phyloP scores from a whole-genome alignment of 2,888 invertebrate genomes.

The Orchestes rusci region DNA sequence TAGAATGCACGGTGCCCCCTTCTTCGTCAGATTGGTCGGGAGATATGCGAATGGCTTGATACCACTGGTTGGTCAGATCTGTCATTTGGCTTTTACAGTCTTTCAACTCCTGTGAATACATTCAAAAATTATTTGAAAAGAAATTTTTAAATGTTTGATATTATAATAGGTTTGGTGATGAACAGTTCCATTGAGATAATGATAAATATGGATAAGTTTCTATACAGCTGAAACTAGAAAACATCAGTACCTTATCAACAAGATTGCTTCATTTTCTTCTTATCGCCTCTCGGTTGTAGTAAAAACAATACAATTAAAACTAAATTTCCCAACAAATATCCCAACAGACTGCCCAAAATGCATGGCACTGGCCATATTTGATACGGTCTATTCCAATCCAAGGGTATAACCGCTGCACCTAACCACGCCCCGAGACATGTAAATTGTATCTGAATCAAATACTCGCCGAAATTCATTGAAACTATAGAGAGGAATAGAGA shows the following conservation, averaged over 20 bases:
- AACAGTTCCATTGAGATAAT: too few relatives aligned
- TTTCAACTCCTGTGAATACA: slow-evolving; percentile 66
- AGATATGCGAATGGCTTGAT: slow-evolving; percentile 87
- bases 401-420: slow-evolving; percentile 76
- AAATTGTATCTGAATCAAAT: slow-evolving; percentile 50
- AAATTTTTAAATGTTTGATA: too few relatives aligned
- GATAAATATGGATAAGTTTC: too few relatives aligned
- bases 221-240: neutral
- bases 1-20: slow-evolving; percentile 38
- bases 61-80: slow-evolving; percentile 94
- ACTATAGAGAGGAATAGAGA: slow-evolving; percentile 50
- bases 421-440: slow-evolving; percentile 74
- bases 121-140: neutral
- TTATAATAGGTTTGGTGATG: too few relatives aligned
- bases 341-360: slow-evolving; percentile 58
- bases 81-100: slow-evolving; percentile 97
- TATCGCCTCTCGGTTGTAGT: slow-evolving; percentile 7
- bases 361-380: slow-evolving; percentile 75
- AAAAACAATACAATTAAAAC: slow-evolving; percentile 4
- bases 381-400: slow-evolving; percentile 90
- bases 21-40: slow-evolving; percentile 83
- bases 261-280: slow-evolving; percentile 8
- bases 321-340: slow-evolving; percentile 44
- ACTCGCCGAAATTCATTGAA: slow-evolving; percentile 46
- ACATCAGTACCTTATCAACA: slow-evolving; percentile 2